Percentiles rank a stretch among this genome's conserved stretches.
Conservation (phyloP, 2,888 invertebrate genomes). For the Spodoptera picta region DNA sequence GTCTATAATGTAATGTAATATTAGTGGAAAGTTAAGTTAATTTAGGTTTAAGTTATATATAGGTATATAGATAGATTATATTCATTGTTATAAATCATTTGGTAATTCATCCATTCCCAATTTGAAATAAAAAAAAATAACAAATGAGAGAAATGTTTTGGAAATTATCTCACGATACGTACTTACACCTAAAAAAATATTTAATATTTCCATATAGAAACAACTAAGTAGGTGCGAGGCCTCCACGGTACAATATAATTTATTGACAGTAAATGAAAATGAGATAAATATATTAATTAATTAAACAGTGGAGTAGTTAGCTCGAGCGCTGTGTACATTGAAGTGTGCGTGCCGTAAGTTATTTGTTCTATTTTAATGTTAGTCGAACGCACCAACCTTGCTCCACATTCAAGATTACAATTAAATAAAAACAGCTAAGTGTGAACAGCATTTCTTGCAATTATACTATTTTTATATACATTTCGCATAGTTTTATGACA, state of each 20-base stretch:
- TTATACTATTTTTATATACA: constrained; percentile 19
- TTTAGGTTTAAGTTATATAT: too few species aligned
- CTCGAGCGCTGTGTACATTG: constrained; percentile 64
- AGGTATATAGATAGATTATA: too few species aligned
- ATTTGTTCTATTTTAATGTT: constrained; percentile 82
- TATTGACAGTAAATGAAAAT: constrained; percentile 28
- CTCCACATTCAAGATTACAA: constrained; percentile 81
- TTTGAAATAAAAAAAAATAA: too few species aligned
- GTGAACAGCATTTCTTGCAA: constrained; percentile 42
- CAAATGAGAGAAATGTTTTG: too few species aligned
- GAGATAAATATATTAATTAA: constrained; percentile 45
- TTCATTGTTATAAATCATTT: too few species aligned
- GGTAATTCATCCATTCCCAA: too few species aligned
- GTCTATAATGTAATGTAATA: too few species aligned
- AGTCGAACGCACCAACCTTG: constrained; percentile 82
- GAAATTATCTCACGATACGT: too few species aligned
- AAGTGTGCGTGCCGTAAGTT: constrained; percentile 76
- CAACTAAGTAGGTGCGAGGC: constrained; percentile 6
- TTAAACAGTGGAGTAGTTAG: constrained; percentile 57
- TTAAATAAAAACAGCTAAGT: constrained; percentile 69
- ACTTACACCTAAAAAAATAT: not conserved
- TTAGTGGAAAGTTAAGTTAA: too few species aligned
- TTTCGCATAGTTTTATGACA: not conserved
- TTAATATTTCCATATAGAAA: constrained; percentile 3
- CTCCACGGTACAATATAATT: constrained; percentile 17